phyloP scores from a whole-genome alignment of 2,797 vertebrate species.

The Pelochelys cantorii region DNA sequence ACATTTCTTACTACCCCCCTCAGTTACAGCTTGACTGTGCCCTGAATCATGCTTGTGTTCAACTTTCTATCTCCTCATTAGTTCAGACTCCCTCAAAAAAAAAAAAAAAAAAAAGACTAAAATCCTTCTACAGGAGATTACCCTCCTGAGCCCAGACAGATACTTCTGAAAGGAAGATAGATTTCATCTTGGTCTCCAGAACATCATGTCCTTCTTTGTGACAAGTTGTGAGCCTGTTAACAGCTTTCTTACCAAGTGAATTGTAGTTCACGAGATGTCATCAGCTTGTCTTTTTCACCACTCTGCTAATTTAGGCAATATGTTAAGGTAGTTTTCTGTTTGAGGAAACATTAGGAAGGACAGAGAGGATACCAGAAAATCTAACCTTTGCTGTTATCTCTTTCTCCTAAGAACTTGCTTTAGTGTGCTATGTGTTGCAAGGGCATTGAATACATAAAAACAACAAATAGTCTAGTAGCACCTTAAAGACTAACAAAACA shows the following conservation, averaged over 20 bases:
- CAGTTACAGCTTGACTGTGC: neutral
- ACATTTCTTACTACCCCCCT: constrained; percentile 9
- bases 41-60: neutral
- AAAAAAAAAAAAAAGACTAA: neutral
- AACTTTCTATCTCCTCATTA: neutral
- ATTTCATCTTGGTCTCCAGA: constrained; percentile 70
- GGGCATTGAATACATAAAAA: neutral
- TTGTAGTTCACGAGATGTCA: constrained; percentile 78
- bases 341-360: constrained; percentile 75
- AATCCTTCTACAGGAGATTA: constrained; percentile 38
- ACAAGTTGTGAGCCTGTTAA: constrained; percentile 77
- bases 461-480: no score
- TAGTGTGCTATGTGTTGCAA: neutral
- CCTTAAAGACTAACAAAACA: no score
- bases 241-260: constrained; percentile 76
- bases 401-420: neutral
- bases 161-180: constrained; percentile 64
- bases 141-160: constrained; percentile 62
- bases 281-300: constrained; percentile 76
- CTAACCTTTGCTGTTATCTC: neutral
- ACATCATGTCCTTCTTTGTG: constrained; percentile 72
- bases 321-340: constrained; percentile 76
- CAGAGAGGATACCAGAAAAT: constrained; percentile 18
- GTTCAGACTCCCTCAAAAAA: constrained; percentile 9
- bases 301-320: constrained; percentile 79